Evolutionary conservation across 2,113 vertebrate species (phyloP), one percentile per base, ranked within the genome.

Genomic region (Oreocharis arfaki): DNA sequence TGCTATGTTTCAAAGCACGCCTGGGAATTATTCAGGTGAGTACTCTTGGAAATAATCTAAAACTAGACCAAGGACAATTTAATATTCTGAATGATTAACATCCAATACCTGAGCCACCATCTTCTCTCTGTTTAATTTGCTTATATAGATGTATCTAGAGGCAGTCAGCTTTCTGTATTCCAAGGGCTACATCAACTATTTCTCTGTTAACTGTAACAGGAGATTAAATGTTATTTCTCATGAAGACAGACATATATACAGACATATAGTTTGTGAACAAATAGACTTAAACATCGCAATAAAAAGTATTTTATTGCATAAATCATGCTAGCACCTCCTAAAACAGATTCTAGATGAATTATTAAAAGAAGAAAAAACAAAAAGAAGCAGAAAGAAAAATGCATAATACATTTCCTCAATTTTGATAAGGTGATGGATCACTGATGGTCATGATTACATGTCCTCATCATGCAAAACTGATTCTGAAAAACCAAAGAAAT

Each of bases 51-150:
- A 88, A 75, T n/a, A 70, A 75, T 5, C 15, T 63, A 77, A 94
- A 84, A 53, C 3, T 7, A 65, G 15, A 82, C 1, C 0, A 1
- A 39, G n/a, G 19, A 61, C 5, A 61, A 49, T 60, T 70, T 77
- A 61, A 50, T 26, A 19, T 4, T 59, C 32, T 41, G 13, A 47
- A 59, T 67, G 16, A 60, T 19, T 74, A 85, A 44, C 27, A 70
- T 53, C 46, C 32, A 44, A 13, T 23, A 78, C 4, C 19, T 35
- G 7, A 84, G 21, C 5, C 27, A 20, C 14, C 6, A 4, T 5
- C 7, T 60, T 46, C 28, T 59, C 20, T 59, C 46, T 78, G 26
- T 64, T 80, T 60, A 52, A 70, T 82, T 87, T 90, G 13, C 14
- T 85, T 1, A 2, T 41, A 53, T 12, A 70, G 5, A 22, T 15